Evolutionary conservation across 2,888 invertebrate genomes (phyloP), one percentile per base, ranked within the genome.

Genomic region (Parochlus steinenii): DNA sequence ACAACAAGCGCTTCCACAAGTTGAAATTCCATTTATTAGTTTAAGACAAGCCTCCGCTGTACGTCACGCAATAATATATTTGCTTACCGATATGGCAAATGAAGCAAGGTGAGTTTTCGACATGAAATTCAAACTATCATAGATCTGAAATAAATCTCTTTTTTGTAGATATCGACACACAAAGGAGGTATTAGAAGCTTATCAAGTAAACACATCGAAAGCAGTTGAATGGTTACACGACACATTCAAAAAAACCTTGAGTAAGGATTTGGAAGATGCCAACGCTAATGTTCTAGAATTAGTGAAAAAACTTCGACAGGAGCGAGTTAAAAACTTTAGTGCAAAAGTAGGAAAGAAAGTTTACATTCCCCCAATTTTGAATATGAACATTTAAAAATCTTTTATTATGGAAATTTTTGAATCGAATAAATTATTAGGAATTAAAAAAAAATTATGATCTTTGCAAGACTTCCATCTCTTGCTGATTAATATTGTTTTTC

Each of bases 71-170:
- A 54, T 52, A 31, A 50, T 50, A 3, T 58, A 58, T 37, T 43
- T 58, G 33, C 46, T 58, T 18, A 58, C 58, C 1, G 58, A 58
- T 40, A 49, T 58, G 34, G 54, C 54, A n/a, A 53, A 55, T 43
- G 39, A 47, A 17, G 43, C 46, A 3, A 44, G 54, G 54, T 55
- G 40, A 41, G 32, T 19, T n/a, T 3, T 6, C 10, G n/a, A n/a
- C n/a, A n/a, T n/a, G n/a, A n/a, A n/a, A n/a, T n/a, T n/a, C n/a
- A n/a, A n/a, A n/a, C n/a, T n/a, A n/a, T n/a, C n/a, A n/a, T n/a
- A n/a, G n/a, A n/a, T n/a, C n/a, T n/a, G n/a, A n/a, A 8, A n/a
- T 12, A 7, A 16, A 20, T 11, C 29, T 17, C 32, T 15, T 10
- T 18, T 28, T 35, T 26, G 12, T 27, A 31, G 57, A n/a, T 58